phyloP scores from a whole-genome alignment of 2,888 invertebrate genomes.

The Ectemnius continuus region DNA sequence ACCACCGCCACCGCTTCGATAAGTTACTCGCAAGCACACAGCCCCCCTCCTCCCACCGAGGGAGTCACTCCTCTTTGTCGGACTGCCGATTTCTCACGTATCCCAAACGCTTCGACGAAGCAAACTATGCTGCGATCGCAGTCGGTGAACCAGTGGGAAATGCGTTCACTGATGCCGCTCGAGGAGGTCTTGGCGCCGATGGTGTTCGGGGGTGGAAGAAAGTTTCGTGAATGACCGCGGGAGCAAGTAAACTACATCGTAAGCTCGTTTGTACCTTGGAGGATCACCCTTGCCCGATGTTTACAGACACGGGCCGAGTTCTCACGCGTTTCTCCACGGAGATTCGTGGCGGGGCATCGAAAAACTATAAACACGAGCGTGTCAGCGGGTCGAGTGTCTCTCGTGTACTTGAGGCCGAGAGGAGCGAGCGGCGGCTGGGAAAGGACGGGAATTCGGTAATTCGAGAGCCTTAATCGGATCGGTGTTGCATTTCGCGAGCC shows the following conservation, averaged over 20 bases:
- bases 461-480: constrained; percentile 71
- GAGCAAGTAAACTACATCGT: too few species aligned
- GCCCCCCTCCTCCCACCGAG: constrained; percentile 38
- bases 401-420: constrained; percentile 8
- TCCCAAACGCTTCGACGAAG: neutral
- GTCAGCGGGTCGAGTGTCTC: neutral
- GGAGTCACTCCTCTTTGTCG: constrained; percentile 30
- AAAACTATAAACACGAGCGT: constrained; percentile 42
- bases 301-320: too few species aligned
- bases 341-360: constrained; percentile 9
- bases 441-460: constrained; percentile 60
- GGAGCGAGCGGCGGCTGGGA: constrained; percentile 20
- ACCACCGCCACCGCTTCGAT: constrained; percentile 38
- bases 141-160: constrained; percentile 4
- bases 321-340: too few species aligned
- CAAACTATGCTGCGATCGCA: constrained; percentile 15
- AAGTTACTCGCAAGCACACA: constrained; percentile 45
- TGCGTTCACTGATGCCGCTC: too few species aligned
- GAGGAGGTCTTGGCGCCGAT: too few species aligned
- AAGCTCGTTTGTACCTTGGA: too few species aligned
- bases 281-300: too few species aligned
- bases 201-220: too few species aligned
- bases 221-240: too few species aligned
- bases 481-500: constrained; percentile 64
- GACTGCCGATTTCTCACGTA: constrained; percentile 36